A percentile compares a stretch with the other conserved stretches of the same genome.
These are phyloP conservation scores for Aegithalos caudatus DNA, from an alignment of 2,113 vertebrate genomes.

Conservation along the genomic window DNA sequence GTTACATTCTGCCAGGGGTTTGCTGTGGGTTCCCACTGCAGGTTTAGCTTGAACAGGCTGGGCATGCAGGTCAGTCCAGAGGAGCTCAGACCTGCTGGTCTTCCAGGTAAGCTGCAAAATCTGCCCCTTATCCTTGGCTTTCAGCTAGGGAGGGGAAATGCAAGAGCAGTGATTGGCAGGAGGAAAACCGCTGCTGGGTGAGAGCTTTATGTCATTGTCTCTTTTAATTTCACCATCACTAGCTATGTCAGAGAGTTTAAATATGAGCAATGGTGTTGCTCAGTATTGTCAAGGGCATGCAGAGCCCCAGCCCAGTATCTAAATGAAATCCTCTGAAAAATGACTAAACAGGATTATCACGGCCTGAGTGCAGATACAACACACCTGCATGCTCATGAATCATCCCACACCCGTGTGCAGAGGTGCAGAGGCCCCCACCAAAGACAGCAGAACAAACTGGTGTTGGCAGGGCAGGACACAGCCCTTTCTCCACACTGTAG, in stretches of 20 bases:
- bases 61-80: not conserved
- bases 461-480: not conserved
- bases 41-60: not conserved
- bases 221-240: conserved; percentile 49
- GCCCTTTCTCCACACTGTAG: not conserved
- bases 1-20: not conserved
- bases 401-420: not conserved
- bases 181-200: not conserved
- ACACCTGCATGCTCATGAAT: not conserved
- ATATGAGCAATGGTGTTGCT: conserved; percentile 39
- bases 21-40: not conserved
- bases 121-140: not conserved
- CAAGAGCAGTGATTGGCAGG: not conserved
- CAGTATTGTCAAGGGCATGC: conserved; percentile 6
- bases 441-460: not conserved
- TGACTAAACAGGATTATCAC: conserved; percentile 18
- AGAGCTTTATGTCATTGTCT: conserved; percentile 44
- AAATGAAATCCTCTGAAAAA: conserved; percentile 58
- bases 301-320: not conserved
- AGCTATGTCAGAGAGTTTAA: conserved; percentile 49
- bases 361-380: not conserved
- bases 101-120: not conserved
- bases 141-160: not conserved
- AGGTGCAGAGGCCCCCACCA: not conserved
- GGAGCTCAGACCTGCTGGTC: not conserved